phyloP scores from a whole-genome alignment of 2,888 invertebrate genomes.

The Pardosa pseudoannulata region DNA sequence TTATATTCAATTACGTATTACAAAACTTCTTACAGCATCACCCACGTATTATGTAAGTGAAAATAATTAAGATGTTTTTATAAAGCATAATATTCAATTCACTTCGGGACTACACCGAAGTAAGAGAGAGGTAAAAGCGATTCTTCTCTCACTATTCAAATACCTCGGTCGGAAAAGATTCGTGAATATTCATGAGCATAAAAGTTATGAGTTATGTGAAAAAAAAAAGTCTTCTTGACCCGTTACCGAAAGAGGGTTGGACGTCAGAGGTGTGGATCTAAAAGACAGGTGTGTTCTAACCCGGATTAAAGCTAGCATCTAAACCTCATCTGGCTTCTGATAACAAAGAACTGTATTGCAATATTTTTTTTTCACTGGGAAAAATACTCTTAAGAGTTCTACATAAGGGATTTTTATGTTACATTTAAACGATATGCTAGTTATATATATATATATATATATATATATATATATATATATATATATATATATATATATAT shows the following conservation, averaged over 20 bases:
- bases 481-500: no score
- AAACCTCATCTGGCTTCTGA: not conserved
- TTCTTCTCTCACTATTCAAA: not conserved
- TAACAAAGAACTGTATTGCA: no score
- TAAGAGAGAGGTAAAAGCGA: not conserved
- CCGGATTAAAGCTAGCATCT: not conserved
- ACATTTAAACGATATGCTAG: no score
- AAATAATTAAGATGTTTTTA: not conserved
- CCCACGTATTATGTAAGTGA: not conserved
- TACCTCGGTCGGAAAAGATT: not conserved
- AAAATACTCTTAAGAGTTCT: no score
- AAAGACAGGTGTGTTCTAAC: conserved; percentile 1
- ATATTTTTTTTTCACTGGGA: no score
- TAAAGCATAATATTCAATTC: not conserved
- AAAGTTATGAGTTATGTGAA: not conserved
- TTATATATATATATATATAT: no score
- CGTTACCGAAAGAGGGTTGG: not conserved
- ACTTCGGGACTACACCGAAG: not conserved
- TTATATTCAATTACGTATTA: not conserved
- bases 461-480: no score
- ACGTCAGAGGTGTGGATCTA: not conserved
- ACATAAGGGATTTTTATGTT: no score
- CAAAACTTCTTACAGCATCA: not conserved
- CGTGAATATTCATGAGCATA: not conserved
- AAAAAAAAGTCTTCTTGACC: not conserved